Conservation (phyloP, 2,113 vertebrate species). For the Brevimyrus niger region DNA sequence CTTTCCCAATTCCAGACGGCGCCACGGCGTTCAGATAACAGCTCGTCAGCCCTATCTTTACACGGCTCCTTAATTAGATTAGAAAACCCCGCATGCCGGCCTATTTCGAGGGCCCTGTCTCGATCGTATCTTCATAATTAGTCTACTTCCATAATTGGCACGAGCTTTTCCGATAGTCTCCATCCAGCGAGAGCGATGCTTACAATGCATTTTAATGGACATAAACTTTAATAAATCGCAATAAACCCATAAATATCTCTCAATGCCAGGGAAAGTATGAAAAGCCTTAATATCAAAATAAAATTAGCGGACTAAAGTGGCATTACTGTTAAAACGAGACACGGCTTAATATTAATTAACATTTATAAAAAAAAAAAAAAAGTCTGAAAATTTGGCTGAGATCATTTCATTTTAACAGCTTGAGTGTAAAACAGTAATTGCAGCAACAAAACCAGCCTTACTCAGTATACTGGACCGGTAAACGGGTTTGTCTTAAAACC, state of each 20-base stretch:
- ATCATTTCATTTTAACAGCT: slow-evolving; percentile 3
- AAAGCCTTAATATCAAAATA: slow-evolving; percentile 1
- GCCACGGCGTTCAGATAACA: background rate
- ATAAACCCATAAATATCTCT: background rate
- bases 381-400: background rate
- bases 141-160: slow-evolving; percentile 33
- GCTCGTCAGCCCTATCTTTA: slow-evolving; percentile 35
- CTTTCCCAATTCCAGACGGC: background rate
- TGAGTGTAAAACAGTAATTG: background rate
- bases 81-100: slow-evolving; percentile 18
- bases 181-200: background rate
- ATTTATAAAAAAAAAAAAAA: background rate
- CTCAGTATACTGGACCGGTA: background rate
- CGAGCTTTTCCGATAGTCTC: slow-evolving; percentile 12
- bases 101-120: slow-evolving; percentile 32
- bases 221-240: background rate
- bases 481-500: background rate
- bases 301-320: background rate
- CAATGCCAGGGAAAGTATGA: background rate
- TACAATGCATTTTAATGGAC: slow-evolving; percentile 8
- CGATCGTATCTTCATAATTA: slow-evolving; percentile 44
- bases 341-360: background rate
- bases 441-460: background rate
- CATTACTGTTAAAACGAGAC: background rate
- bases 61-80: slow-evolving; percentile 47